These are phyloP conservation scores for Paramuricea clavata DNA, from an alignment of 92 coral and sea anemone species.

Conservation along the genomic window DNA sequence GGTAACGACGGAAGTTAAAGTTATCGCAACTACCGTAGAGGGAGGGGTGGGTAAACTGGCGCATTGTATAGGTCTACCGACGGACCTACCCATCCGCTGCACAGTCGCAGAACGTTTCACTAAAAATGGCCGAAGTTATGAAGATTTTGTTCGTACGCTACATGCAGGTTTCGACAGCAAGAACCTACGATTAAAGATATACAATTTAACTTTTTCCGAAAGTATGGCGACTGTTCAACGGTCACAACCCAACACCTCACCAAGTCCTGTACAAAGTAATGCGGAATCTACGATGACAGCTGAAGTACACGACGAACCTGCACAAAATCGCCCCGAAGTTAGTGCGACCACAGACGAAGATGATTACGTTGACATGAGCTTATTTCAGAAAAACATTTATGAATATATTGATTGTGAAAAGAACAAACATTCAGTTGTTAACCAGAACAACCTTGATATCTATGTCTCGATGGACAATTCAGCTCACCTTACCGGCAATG, in stretches of 20 bases:
- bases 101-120: not conserved
- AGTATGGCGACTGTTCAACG: not conserved
- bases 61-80: not conserved
- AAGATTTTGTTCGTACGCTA: not conserved
- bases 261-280: not conserved
- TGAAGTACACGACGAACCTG: not conserved
- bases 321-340: not conserved
- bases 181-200: not conserved
- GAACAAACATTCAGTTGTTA: not conserved
- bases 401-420: not conserved
- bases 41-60: not conserved
- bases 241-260: not conserved
- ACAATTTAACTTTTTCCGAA: not conserved
- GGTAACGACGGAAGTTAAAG: not conserved
- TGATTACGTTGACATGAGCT: not conserved
- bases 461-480: too few relatives aligned
- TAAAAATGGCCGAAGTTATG: not conserved
- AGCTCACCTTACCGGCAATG: not conserved
- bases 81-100: not conserved
- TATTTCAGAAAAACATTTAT: not conserved
- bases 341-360: not conserved
- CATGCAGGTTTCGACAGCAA: not conserved
- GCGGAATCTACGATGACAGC: not conserved
- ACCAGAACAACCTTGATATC: not conserved
- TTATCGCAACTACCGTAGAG: not conserved